Base-by-base conservation (phyloP, 2,797 vertebrate species). In the Chromis chromis region DNA sequence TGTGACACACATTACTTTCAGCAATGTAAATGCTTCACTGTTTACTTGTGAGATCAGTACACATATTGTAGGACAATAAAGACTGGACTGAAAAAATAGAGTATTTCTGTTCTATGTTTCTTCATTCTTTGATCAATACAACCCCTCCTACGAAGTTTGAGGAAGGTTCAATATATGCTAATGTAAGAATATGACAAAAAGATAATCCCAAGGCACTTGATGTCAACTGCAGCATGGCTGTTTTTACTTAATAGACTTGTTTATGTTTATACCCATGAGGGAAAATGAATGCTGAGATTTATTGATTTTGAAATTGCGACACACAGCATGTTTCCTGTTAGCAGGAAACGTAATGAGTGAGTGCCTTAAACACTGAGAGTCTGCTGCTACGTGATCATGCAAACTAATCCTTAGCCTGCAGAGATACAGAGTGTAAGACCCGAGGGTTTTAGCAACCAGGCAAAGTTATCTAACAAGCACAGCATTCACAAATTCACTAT, bases 391-490 rank as follows among this genome's bases (percentile, higher is more conserved):
- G 52, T 84, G 77, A 85, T 61, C 67, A 72, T 75, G 74, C 61
- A 85, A 82, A 53, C 63, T 71, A 70, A 86, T 81, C 22, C 52
- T 65, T 22, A 31, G 31, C 76, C 76, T 56, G 69, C 66, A 72
- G 72, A 73, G 67, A 50, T 19, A 48, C 54, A 59, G 59, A 84
- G 57, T 16, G 24, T 6, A 6, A 46, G 22, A 65, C 27, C 46
- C 44, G 21, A 40, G 21, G 56, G 12, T 70, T 84, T 68, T 52
- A 28, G 10, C 63, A 62, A 64, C 21, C 25, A 31, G 48, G 44
- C 19, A 56, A 56, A 27, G 39, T 72, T 55, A 55, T 67, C 58
- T 16, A 63, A 39, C 36, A 73, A 16, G 6, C 28, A 59, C 54
- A 63, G 40, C 19, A 22, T 31, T 27, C 25, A 60, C 25, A 19